phyloP scores from a whole-genome alignment of 2,888 invertebrate species.

The Ametastegia equiseti region DNA sequence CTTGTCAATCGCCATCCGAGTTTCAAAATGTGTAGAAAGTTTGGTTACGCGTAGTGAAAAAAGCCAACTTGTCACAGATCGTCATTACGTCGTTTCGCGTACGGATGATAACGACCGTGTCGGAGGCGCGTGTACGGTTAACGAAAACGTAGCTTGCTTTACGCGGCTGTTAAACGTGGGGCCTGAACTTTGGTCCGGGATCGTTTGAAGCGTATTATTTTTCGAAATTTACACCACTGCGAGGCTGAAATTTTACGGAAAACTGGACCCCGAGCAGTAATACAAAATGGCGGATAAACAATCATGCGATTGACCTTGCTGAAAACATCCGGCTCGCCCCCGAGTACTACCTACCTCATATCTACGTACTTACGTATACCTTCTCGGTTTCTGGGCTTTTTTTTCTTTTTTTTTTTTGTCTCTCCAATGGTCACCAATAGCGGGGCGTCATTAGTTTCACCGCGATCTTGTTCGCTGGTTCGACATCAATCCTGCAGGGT shows the following conservation, averaged over 20 bases:
- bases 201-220: constrained; percentile 16
- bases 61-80: constrained; percentile 64
- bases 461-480: too few species aligned
- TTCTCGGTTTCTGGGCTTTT: neutral
- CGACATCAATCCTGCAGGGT: too few species aligned
- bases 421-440: constrained; percentile 16
- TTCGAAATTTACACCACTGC: constrained; percentile 22
- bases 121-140: neutral
- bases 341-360: too few species aligned
- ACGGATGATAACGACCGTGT: neutral
- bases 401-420: neutral
- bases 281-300: constrained; percentile 71
- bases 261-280: constrained; percentile 62
- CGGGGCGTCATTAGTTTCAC: too few species aligned
- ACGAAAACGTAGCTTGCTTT: constrained; percentile 49
- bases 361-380: too few species aligned
- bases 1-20: constrained; percentile 66
- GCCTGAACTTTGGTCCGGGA: neutral
- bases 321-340: constrained; percentile 49
- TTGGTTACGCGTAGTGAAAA: constrained; percentile 61
- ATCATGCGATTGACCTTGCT: constrained; percentile 52
- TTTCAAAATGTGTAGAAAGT: constrained; percentile 66
- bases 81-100: constrained; percentile 59
- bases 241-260: constrained; percentile 53
- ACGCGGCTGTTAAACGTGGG: neutral